phyloP scores from a whole-genome alignment of 2,888 invertebrate species.

The Pardosa pseudoannulata region DNA sequence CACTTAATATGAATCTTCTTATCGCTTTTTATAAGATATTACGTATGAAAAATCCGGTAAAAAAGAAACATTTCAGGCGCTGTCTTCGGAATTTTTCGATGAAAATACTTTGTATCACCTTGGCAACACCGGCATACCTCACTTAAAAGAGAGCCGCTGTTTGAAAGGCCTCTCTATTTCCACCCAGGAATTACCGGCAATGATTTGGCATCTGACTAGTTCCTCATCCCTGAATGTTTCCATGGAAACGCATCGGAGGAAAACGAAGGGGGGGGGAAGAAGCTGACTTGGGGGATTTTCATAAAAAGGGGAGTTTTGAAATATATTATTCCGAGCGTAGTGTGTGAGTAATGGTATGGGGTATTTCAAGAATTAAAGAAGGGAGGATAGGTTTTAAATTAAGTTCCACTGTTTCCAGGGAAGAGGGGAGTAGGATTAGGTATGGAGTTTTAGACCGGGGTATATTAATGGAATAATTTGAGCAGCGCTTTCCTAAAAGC shows the following conservation, averaged over 20 bases:
- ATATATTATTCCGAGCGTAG: slow-evolving; percentile 17
- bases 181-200: slow-evolving; percentile 47
- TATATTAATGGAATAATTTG: slow-evolving; percentile 1
- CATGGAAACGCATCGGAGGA: slow-evolving; percentile 49
- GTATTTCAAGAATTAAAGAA: slow-evolving; percentile 15
- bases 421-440: background rate
- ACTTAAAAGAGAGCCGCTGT: slow-evolving; percentile 1
- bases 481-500: background rate
- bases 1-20: background rate
- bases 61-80: background rate
- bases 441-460: background rate
- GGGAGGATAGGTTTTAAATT: slow-evolving; percentile 14
- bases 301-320: slow-evolving; percentile 19
- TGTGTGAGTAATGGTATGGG: slow-evolving; percentile 7
- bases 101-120: slow-evolving; percentile 2
- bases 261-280: background rate
- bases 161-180: slow-evolving; percentile 37
- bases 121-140: slow-evolving; percentile 9
- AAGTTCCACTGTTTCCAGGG: slow-evolving; percentile 9
- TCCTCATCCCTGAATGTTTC: slow-evolving; percentile 34
- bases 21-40: slow-evolving; percentile 9
- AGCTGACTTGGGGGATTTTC: slow-evolving; percentile 12
- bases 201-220: slow-evolving; percentile 57
- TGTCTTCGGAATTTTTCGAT: slow-evolving; percentile 10
- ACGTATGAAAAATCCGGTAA: background rate